A percentile compares a stretch with the other conserved stretches of the same genome.
phyloP scores from a whole-genome alignment of 2,888 invertebrate species.

The Erannis defoliaria region DNA sequence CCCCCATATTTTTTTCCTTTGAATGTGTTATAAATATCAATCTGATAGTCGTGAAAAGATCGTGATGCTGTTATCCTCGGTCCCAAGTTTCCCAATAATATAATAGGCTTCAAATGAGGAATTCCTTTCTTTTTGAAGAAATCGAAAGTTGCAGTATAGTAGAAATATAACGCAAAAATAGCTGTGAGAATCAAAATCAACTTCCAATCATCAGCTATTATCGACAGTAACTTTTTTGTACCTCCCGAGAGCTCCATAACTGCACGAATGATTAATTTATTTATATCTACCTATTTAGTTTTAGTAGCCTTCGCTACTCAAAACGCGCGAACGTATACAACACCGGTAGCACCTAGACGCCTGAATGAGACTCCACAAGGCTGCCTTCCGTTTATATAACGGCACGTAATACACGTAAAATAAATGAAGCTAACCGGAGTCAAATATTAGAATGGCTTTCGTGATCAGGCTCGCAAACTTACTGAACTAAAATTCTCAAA shows the following conservation, averaged over 20 bases:
- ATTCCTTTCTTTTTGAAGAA: constrained; percentile 80
- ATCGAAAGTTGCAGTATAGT: constrained; percentile 77
- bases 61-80: constrained; percentile 70
- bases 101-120: constrained; percentile 73
- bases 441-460: too few species aligned
- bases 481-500: too few species aligned
- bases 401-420: too few species aligned
- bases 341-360: not conserved
- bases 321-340: not conserved
- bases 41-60: constrained; percentile 80
- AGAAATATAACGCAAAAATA: constrained; percentile 69
- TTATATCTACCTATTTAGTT: not conserved
- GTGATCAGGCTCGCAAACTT: too few species aligned
- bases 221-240: constrained; percentile 55
- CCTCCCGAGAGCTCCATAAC: constrained; percentile 58
- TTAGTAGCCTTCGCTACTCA: not conserved
- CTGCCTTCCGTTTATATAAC: not conserved
- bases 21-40: constrained; percentile 76
- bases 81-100: constrained; percentile 82
- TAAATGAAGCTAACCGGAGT: too few species aligned
- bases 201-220: constrained; percentile 72
- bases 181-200: constrained; percentile 63
- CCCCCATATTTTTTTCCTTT: constrained; percentile 80
- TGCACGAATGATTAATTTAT: not conserved
- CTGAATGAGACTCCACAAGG: not conserved